Conservation (phyloP, 2,888 invertebrate genomes). For the Philhelius pedissequus region DNA sequence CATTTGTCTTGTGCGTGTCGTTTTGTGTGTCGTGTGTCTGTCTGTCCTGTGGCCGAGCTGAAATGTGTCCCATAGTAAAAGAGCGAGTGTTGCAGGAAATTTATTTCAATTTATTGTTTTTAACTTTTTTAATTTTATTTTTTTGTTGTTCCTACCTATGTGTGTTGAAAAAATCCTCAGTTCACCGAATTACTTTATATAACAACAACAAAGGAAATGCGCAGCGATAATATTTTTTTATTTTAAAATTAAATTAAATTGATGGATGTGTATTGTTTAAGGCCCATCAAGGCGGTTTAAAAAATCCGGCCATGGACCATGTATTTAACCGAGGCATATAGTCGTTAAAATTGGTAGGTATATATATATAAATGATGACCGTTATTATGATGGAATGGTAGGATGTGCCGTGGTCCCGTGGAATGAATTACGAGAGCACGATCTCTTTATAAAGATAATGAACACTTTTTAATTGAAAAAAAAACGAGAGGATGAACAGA, state of each 20-base stretch:
- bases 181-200: slow-evolving; percentile 43
- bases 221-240: slow-evolving; percentile 55
- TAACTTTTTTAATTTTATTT: neutral
- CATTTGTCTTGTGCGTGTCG: slow-evolving; percentile 64
- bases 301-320: neutral
- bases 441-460: slow-evolving; percentile 56
- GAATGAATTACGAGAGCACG: slow-evolving; percentile 54
- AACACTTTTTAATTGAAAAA: slow-evolving; percentile 67
- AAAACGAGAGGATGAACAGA: slow-evolving; percentile 41
- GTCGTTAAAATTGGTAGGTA: slow-evolving; percentile 8
- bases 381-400: slow-evolving; percentile 41
- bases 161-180: too few relatives aligned
- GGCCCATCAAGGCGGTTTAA: neutral
- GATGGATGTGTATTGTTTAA: slow-evolving; percentile 46
- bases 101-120: slow-evolving; percentile 35
- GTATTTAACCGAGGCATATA: neutral
- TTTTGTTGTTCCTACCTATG: neutral
- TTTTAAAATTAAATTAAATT: slow-evolving; percentile 66
- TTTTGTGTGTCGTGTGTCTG: slow-evolving; percentile 2
- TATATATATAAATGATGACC: neutral
- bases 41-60: slow-evolving; percentile 24
- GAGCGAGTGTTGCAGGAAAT: slow-evolving; percentile 3
- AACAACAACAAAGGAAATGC: slow-evolving; percentile 23
- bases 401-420: neutral
- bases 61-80: neutral